Percentiles rank a stretch among this genome's conserved stretches.
phyloP scores from a whole-genome alignment of 2,113 vertebrate genomes.

The Oreotrochilus melanogaster region DNA sequence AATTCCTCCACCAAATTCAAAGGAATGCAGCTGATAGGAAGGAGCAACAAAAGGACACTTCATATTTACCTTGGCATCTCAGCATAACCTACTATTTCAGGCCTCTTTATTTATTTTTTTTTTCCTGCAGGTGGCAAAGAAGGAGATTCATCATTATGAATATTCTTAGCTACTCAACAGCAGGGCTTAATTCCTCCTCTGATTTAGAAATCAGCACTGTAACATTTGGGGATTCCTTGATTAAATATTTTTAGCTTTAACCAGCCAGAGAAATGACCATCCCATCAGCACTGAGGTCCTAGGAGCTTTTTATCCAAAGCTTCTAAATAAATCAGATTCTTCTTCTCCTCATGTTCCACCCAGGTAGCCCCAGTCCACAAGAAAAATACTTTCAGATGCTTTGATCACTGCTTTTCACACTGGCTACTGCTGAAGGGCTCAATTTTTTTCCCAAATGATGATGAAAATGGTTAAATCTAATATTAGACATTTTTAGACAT shows the following conservation, averaged over 20 bases:
- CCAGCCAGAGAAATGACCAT: neutral
- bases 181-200: neutral
- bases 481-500: neutral
- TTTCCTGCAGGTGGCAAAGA: neutral
- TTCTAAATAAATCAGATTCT: neutral
- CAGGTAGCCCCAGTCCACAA: neutral
- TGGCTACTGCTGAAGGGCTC: neutral
- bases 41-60: neutral
- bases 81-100: neutral
- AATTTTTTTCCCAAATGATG: neutral
- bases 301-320: neutral
- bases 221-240: neutral
- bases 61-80: neutral
- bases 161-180: neutral
- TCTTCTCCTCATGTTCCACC: neutral
- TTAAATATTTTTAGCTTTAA: neutral
- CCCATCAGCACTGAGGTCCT: neutral
- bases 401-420: neutral
- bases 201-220: accelerated
- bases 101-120: neutral
- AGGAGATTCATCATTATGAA: neutral
- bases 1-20: neutral
- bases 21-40: neutral
- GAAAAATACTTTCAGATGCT: neutral
- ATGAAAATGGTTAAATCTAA: neutral